Base-by-base conservation (phyloP, 2,888 invertebrate species). In the Brachypalpus laphriformis region DNA sequence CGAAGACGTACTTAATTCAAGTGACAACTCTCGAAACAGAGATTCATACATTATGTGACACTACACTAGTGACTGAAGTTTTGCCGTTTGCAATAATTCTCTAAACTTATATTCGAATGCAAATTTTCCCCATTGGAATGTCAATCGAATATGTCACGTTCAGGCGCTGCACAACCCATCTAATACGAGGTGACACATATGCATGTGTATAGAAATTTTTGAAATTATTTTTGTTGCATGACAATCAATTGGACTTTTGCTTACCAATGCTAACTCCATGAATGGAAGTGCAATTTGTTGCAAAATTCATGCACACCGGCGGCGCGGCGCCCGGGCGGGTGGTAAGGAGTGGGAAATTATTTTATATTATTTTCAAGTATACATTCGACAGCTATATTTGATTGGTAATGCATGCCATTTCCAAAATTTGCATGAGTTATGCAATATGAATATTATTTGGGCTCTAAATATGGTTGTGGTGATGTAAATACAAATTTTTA, bases 71-170 rank as follows among this genome's bases (percentile, higher is more conserved):
- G 40, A 18, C 37, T 25, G 40, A 54, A n/a, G 51, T 66, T 37
- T 51, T 11, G 51, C 18, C 8, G 37, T 28, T 25, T 66, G 25
- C 51, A 51, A 40, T 5, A 66, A 40, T 37, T 40, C 11, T 25
- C 4, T 40, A 37, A 54, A 25, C 34, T 22, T 34, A 66, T 51
- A 66, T 51, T 56, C 9, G 45, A 42, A 70, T 70, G 56, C 45
- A 47, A 56, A 57, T 45, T 45, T 40, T 31, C n/a, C n/a, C 45
- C 45, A 70, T 70, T 70, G 45, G 28, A 42, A 56, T 57, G 70
- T 28, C 57, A 14, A 22, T 45, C 56, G 45, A 56, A 42, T 42
- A 56, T 45, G 70, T 20, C 45, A 34, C 56, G 54, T 45, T 45
- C 51, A 34, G 51, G n/a, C 47, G 42, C 25, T 68, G 54, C 66